phyloP scores from a whole-genome alignment of 2,797 vertebrate species.

The Gallinago stenura region DNA sequence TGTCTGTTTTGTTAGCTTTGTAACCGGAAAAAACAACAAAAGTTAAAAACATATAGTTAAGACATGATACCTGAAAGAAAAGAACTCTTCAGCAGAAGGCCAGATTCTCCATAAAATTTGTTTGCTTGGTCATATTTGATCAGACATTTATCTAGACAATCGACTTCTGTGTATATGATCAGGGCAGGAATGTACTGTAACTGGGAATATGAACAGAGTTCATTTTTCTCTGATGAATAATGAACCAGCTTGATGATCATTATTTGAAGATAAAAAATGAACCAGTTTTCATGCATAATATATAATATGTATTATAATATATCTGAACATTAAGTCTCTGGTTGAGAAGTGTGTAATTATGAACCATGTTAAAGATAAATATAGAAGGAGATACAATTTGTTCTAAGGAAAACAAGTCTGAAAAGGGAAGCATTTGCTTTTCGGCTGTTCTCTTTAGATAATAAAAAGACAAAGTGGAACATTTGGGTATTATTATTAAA shows the following conservation, averaged over 20 bases:
- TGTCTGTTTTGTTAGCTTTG: neutral
- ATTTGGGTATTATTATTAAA: neutral
- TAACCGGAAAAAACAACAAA: neutral
- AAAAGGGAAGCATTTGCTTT: neutral
- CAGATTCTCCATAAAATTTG: conserved; percentile 14
- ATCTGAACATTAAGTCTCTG: conserved; percentile 39
- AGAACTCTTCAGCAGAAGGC: neutral
- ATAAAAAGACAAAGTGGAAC: neutral
- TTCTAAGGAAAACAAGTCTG: conserved; percentile 35
- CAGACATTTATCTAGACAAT: conserved; percentile 38
- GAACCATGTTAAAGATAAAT: conserved; percentile 58
- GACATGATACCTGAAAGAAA: neutral
- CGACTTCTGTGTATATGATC: neutral
- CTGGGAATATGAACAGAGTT: conserved; percentile 34
- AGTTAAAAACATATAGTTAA: neutral
- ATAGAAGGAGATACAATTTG: conserved; percentile 39
- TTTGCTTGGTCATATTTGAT: conserved; percentile 31
- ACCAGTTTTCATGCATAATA: conserved; percentile 68
- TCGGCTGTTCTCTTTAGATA: neutral
- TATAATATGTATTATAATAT: conserved; percentile 56
- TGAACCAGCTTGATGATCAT: conserved; percentile 65
- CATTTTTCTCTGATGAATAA: conserved; percentile 73
- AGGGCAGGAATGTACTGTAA: conserved; percentile 34
- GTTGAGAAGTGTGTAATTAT: conserved; percentile 34
- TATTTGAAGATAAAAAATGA: conserved; percentile 72